Percentiles rank a stretch among this genome's conserved stretches.
Evolutionary conservation across 2,888 invertebrate genomes (phyloP).

Genomic region (Exocentrus adspersus): DNA sequence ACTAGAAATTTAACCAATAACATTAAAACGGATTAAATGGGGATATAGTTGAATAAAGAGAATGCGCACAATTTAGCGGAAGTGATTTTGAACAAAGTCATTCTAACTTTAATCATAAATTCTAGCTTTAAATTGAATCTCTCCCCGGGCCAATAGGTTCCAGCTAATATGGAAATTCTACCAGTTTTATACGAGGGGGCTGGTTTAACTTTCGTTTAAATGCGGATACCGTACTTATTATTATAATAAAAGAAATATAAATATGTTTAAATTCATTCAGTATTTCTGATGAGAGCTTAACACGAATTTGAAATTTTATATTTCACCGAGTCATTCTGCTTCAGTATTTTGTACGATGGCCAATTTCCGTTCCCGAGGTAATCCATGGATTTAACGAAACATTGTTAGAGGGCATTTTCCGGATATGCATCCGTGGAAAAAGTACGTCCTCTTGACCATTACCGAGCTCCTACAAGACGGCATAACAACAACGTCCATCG

Average conservation of each 20-base stretch:
- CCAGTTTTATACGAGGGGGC: conserved; percentile 12
- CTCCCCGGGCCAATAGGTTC: conserved; percentile 44
- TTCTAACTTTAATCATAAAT: conserved; percentile 62
- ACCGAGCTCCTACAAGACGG: conserved; percentile 57
- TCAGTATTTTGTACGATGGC: too few species aligned
- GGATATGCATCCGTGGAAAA: conserved; percentile 51
- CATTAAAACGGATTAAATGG: conserved; percentile 61
- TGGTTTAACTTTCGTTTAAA: neutral
- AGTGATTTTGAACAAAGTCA: conserved; percentile 61
- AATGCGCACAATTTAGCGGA: conserved; percentile 61
- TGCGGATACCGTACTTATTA: too few species aligned
- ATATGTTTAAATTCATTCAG: too few species aligned
- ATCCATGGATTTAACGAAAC: conserved; percentile 3
- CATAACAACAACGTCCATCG: conserved; percentile 53
- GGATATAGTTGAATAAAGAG: conserved; percentile 60
- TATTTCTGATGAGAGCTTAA: too few species aligned
- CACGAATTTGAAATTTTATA: too few species aligned
- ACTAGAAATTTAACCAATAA: conserved; percentile 59
- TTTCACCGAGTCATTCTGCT: too few species aligned
- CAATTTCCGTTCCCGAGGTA: neutral
- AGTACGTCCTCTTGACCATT: conserved; percentile 55
- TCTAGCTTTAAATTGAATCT: conserved; percentile 55
- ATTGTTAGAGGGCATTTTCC: conserved; percentile 38
- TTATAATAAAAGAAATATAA: too few species aligned
- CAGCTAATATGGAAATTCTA: conserved; percentile 48